Evolutionary conservation across 2,797 vertebrate genomes (phyloP).

Genomic region (Microctenopoma lineatum): DNA sequence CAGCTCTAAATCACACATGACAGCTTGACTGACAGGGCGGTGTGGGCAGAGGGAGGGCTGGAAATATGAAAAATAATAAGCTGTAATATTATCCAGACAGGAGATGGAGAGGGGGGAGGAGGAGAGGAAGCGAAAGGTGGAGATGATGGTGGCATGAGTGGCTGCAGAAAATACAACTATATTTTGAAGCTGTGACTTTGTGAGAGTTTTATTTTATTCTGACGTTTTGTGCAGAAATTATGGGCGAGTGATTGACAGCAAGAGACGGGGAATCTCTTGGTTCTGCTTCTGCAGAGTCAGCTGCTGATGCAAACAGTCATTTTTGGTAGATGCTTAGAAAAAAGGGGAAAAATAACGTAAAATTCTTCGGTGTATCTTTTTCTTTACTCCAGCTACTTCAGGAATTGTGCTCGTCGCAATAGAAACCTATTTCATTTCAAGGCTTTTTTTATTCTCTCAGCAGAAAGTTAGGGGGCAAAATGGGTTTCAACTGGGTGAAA

Average conservation of each 20-base stretch:
- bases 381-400: neutral
- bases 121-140: neutral
- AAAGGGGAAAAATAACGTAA: neutral
- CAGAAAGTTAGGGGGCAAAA: neutral
- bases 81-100: conserved; percentile 72
- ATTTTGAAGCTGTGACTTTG: neutral
- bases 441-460: neutral
- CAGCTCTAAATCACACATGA: conserved; percentile 79
- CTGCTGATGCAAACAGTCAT: no score
- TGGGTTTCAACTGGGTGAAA: no score
- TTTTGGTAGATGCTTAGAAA: neutral
- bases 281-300: neutral
- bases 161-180: conserved; percentile 29
- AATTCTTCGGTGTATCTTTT: neutral
- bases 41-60: conserved; percentile 56
- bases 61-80: conserved; percentile 84
- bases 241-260: neutral
- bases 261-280: neutral
- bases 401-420: neutral
- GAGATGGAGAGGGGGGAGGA: neutral
- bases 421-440: neutral
- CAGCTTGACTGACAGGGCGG: conserved; percentile 75
- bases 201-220: neutral
- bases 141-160: conserved; percentile 35
- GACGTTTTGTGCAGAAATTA: neutral